A percentile compares a stretch with the other conserved stretches of the same genome.
Conservation (phyloP, 2,888 invertebrate species). For the Carcina quercana region DNA sequence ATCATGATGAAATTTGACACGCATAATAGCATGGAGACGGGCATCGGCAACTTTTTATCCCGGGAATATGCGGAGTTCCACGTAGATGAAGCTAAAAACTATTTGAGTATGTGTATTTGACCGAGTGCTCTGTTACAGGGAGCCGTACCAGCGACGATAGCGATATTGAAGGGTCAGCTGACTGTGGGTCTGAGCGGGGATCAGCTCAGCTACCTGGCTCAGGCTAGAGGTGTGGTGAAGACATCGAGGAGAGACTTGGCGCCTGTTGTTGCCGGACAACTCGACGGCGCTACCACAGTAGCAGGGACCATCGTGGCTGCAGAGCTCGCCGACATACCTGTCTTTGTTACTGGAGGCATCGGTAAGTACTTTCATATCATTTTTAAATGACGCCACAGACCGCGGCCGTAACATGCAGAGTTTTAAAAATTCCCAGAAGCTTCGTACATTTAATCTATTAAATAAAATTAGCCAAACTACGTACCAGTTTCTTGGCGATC, state of each 20-base stretch:
- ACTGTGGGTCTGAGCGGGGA: constrained; percentile 82
- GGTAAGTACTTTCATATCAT: too few relatives aligned
- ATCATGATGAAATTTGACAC: too few relatives aligned
- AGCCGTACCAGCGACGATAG: constrained; percentile 94
- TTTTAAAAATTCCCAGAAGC: too few relatives aligned
- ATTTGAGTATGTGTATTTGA: too few relatives aligned
- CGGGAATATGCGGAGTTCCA: neutral
- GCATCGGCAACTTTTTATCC: neutral
- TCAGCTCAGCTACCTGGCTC: constrained; percentile 80
- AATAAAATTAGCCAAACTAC: too few relatives aligned
- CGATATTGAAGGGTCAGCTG: constrained; percentile 87
- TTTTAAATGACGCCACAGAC: too few relatives aligned
- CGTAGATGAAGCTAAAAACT: too few relatives aligned
- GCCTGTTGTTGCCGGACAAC: constrained; percentile 78
- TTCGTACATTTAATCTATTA: too few relatives aligned
- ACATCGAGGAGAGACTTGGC: constrained; percentile 92
- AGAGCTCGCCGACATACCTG: constrained; percentile 84
- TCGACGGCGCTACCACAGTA: constrained; percentile 96
- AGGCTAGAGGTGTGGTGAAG: constrained; percentile 77
- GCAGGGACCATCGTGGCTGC: constrained; percentile 94
- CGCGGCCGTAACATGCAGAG: too few relatives aligned
- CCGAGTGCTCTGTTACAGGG: constrained; percentile 75
- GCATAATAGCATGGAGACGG: too few relatives aligned
- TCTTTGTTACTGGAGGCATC: constrained; percentile 95
- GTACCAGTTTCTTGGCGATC: too few relatives aligned